Percentiles rank a stretch among this genome's conserved stretches.
These are phyloP conservation scores for Echeneis naucrates DNA, from an alignment of 2,797 vertebrate species.

Conservation along the genomic window DNA sequence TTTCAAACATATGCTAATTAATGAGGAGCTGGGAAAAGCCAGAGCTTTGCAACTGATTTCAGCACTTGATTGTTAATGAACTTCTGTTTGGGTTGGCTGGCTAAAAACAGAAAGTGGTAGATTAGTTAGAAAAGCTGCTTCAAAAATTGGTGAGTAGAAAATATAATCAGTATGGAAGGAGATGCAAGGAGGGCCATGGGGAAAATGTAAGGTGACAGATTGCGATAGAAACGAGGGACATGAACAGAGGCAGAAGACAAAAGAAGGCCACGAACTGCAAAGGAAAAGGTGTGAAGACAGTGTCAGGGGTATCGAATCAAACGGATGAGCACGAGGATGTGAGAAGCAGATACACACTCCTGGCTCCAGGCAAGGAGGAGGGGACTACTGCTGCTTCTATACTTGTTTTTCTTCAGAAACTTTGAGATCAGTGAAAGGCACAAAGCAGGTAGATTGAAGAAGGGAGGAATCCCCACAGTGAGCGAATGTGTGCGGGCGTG, in stretches of 20 bases:
- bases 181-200: constrained; percentile 53
- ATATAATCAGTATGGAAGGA: constrained; percentile 41
- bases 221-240: constrained; percentile 52
- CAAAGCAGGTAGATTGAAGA: constrained; percentile 39
- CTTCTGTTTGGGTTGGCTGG: constrained; percentile 44
- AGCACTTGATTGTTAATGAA: constrained; percentile 60
- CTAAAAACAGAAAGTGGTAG: constrained; percentile 54
- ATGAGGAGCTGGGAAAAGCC: constrained; percentile 39
- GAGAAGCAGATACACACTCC: constrained; percentile 32
- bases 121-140: constrained; percentile 57
- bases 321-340: constrained; percentile 33
- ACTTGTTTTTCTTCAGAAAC: constrained; percentile 45
- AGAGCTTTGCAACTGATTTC: constrained; percentile 51
- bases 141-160: constrained; percentile 54
- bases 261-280: constrained; percentile 58
- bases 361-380: constrained; percentile 48
- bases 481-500: constrained; percentile 26
- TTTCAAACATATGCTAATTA: constrained; percentile 73
- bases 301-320: constrained; percentile 57
- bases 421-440: constrained; percentile 48
- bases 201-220: constrained; percentile 66
- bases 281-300: constrained; percentile 62
- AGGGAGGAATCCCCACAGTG: constrained; percentile 41
- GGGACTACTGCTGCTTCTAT: constrained; percentile 33
- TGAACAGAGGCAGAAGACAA: constrained; percentile 32